Conservation (phyloP, 2,888 invertebrate genomes). For the Drosophila tripunctata region DNA sequence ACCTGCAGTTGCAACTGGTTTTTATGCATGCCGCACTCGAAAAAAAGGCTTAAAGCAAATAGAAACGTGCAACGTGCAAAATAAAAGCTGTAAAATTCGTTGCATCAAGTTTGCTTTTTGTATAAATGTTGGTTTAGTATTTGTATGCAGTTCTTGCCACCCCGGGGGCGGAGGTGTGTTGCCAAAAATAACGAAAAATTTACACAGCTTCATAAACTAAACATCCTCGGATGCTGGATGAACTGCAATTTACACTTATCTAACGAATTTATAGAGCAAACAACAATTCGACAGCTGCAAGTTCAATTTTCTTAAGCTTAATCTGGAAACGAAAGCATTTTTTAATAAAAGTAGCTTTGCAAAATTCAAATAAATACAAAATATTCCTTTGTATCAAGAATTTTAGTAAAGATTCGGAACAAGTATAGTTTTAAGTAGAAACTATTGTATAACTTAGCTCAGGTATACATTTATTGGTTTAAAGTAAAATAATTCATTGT, state of each 20-base stretch:
- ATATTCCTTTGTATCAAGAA: too few species aligned
- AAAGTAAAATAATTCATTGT: too few species aligned
- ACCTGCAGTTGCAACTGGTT: constrained; percentile 68
- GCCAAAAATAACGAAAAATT: constrained; percentile 39
- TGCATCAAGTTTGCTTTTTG: constrained; percentile 65
- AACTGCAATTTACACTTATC: constrained; percentile 15
- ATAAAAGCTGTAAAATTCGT: constrained; percentile 23
- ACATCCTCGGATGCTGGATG: constrained; percentile 23
- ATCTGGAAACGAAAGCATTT: background rate
- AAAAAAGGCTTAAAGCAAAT: constrained; percentile 68
- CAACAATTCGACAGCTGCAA: background rate
- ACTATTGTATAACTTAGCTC: too few species aligned
- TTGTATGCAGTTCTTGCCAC: too few species aligned
- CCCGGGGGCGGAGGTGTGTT: constrained; percentile 51
- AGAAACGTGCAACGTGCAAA: constrained; percentile 48
- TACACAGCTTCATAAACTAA: constrained; percentile 20
- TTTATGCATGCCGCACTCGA: constrained; percentile 46
- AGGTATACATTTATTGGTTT: too few species aligned
- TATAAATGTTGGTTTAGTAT: background rate
- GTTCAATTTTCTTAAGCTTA: background rate
- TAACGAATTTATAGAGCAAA: background rate
- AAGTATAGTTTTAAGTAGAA: too few species aligned
- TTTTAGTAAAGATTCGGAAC: too few species aligned
- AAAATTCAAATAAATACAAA: too few species aligned
- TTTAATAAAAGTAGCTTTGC: background rate